These are phyloP conservation scores for Oscheius sp. DNA, from an alignment of 2,888 invertebrate genomes.

Conservation along the genomic window DNA sequence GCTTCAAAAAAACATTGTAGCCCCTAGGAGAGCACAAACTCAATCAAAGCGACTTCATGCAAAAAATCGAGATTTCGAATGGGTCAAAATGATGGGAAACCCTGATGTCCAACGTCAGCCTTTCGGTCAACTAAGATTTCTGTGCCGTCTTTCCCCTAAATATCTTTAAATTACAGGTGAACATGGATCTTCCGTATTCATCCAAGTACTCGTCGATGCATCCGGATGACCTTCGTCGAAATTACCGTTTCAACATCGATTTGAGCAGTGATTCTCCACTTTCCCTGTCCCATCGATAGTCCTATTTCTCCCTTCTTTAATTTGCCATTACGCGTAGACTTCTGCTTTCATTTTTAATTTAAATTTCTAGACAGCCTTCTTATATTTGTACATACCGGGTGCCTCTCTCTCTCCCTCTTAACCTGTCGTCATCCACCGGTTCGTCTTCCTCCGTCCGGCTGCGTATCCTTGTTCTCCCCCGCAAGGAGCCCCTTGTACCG, in stretches of 20 bases:
- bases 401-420: constrained; percentile 3
- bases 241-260: constrained; percentile 55
- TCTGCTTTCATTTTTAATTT: constrained; percentile 13
- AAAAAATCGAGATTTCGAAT: too few species aligned
- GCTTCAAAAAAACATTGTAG: too few species aligned
- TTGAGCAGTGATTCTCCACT: constrained; percentile 51
- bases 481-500: neutral
- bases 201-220: constrained; percentile 30
- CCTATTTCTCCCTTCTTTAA: neutral
- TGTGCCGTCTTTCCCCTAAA: neutral
- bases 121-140: too few species aligned
- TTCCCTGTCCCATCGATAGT: constrained; percentile 50
- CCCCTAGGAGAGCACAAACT: too few species aligned
- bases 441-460: neutral
- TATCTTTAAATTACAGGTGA: neutral
- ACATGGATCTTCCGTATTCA: neutral
- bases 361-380: neutral
- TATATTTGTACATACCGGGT: constrained; percentile 36
- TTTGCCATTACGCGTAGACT: constrained; percentile 28
- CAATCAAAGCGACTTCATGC: too few species aligned
- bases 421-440: neutral
- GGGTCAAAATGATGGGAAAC: too few species aligned
- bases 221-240: constrained; percentile 49
- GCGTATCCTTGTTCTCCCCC: neutral
- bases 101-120: too few species aligned